A percentile compares a stretch with the other conserved stretches of the same genome.
These are phyloP conservation scores for Sardinella longiceps DNA, from an alignment of 2,797 vertebrate species.

Conservation along the genomic window DNA sequence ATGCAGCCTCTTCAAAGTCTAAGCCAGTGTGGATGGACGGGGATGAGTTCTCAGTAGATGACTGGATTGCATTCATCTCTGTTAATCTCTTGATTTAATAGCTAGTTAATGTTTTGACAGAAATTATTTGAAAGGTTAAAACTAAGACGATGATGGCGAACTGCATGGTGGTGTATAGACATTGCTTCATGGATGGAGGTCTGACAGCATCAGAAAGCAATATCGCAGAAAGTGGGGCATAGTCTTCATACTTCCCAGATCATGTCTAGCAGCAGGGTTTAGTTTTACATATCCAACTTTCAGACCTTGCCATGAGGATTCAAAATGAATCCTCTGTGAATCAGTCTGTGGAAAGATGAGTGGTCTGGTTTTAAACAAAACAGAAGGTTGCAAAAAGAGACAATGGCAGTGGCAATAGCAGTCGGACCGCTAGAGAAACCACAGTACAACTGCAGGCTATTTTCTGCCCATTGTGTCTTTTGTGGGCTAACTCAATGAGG, in stretches of 20 bases:
- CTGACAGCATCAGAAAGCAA: background rate
- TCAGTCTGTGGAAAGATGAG: background rate
- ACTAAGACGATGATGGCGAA: background rate
- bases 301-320: background rate
- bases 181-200: background rate
- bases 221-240: background rate
- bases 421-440: background rate
- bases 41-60: background rate
- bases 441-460: background rate
- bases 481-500: conserved; percentile 23
- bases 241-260: background rate
- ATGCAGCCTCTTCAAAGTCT: conserved; percentile 3
- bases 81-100: background rate
- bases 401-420: background rate
- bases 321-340: background rate
- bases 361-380: background rate
- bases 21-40: background rate
- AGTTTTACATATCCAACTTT: background rate
- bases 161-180: background rate
- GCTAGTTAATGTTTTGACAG: background rate
- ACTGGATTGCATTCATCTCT: background rate
- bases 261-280: background rate
- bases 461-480: background rate
- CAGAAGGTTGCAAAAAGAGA: background rate
- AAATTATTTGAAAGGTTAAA: background rate